Conservation (phyloP, 2,888 invertebrate species). For the Caenorhabditis afra region DNA sequence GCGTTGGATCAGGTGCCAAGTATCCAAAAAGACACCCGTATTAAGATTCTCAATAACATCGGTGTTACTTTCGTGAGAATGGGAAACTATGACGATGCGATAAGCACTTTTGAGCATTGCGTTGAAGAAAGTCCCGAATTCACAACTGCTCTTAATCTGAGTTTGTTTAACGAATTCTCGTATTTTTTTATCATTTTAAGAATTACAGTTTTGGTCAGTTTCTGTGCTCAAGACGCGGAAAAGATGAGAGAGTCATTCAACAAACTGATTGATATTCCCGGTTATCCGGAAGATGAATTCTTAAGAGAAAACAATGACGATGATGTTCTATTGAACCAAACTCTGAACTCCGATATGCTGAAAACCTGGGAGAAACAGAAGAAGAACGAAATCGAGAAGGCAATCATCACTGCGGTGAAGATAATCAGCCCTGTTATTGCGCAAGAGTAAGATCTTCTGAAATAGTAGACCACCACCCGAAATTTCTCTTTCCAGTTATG, state of each 20-base stretch:
- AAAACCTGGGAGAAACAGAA: constrained; percentile 85
- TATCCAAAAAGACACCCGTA: constrained; percentile 90
- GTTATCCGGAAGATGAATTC: constrained; percentile 87
- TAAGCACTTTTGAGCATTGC: constrained; percentile 96
- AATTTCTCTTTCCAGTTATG: constrained; percentile 80
- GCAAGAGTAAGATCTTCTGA: constrained; percentile 75
- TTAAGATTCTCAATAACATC: constrained; percentile 98
- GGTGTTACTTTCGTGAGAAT: constrained; percentile 94
- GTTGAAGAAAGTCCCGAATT: constrained; percentile 96
- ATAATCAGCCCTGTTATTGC: constrained; percentile 91
- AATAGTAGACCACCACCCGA: too few species aligned
- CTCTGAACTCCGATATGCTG: constrained; percentile 88
- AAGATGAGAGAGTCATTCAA: constrained; percentile 94
- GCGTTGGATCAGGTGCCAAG: constrained; percentile 95
- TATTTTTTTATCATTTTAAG: not conserved
- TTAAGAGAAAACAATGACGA: constrained; percentile 56
- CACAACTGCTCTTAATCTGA: constrained; percentile 88
- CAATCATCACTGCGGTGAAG: constrained; percentile 90
- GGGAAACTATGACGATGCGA: constrained; percentile 96
- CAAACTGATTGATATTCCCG: constrained; percentile 90
- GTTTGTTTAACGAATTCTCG: constrained; percentile 80
- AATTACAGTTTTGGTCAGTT: constrained; percentile 83
- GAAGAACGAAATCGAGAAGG: constrained; percentile 87
- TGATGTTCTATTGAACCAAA: constrained; percentile 82
- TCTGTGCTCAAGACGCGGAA: constrained; percentile 84